These are phyloP conservation scores for Alethe castanea DNA, from an alignment of 2,113 vertebrate genomes.

Conservation along the genomic window DNA sequence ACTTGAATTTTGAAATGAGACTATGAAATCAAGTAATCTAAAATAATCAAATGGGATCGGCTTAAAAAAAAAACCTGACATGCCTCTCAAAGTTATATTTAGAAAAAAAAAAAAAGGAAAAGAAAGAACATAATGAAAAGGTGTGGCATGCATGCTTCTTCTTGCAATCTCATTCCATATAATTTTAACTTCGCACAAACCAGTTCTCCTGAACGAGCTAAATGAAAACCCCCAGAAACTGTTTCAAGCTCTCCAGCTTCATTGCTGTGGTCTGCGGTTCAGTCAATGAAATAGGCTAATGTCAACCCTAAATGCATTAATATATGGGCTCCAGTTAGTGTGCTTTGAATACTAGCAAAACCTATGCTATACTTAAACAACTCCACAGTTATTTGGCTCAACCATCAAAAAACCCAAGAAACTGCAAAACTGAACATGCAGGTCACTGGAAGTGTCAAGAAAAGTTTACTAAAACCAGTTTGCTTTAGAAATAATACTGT, in stretches of 20 bases:
- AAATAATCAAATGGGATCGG: not conserved
- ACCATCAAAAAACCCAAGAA: not conserved
- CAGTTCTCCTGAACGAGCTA: not conserved
- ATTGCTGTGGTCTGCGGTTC: constrained; percentile 14
- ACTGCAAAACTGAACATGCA: not conserved
- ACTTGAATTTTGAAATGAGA: not conserved
- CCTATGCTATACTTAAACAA: not conserved
- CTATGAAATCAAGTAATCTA: not conserved
- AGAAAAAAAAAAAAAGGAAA: not conserved
- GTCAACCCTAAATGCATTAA: not conserved
- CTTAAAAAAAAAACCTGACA: not conserved
- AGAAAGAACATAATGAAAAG: constrained; percentile 52
- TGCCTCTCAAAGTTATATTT: constrained; percentile 33
- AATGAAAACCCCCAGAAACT: constrained; percentile 23
- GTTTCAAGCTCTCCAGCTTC: not conserved
- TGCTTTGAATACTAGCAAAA: not conserved
- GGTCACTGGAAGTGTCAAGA: constrained; percentile 31
- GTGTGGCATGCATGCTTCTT: constrained; percentile 49
- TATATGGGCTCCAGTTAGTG: not conserved
- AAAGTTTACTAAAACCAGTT: constrained; percentile 9
- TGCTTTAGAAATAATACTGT: not conserved
- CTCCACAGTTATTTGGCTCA: not conserved
- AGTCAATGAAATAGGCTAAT: not conserved
- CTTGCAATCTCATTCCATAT: constrained; percentile 25
- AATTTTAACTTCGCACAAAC: constrained; percentile 36